Evolutionary conservation across 2,888 invertebrate genomes (phyloP).

Genomic region (Brenthis ino): DNA sequence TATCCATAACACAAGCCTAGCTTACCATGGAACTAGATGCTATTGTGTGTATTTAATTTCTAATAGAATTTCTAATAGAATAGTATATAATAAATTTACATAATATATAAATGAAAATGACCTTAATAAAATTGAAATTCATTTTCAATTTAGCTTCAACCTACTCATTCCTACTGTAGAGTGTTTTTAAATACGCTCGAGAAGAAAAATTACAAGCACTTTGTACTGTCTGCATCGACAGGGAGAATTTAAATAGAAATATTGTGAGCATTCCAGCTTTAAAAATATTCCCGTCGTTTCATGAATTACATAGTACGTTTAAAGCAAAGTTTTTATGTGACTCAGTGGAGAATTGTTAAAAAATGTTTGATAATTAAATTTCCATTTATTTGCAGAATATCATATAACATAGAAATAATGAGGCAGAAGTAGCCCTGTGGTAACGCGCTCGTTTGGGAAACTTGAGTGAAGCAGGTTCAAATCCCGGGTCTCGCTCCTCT

Average conservation of each 20-base stretch:
- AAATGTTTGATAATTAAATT: background rate
- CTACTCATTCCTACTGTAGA: background rate
- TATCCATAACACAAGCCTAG: too few species aligned
- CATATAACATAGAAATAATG: too few species aligned
- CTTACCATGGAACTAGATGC: too few species aligned
- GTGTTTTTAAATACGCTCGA: constrained; percentile 8
- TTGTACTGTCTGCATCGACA: constrained; percentile 18
- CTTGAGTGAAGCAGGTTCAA: too few species aligned
- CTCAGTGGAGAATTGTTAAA: background rate
- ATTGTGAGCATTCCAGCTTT: constrained; percentile 13
- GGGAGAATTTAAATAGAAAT: constrained; percentile 14
- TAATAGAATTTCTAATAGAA: too few species aligned
- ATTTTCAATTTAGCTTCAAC: background rate
- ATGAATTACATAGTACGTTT: background rate
- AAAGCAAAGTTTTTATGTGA: background rate
- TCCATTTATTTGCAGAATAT: too few species aligned
- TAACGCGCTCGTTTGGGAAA: too few species aligned
- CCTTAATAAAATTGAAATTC: background rate
- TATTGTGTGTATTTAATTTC: too few species aligned
- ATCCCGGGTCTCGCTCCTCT: too few species aligned
- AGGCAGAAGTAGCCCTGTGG: too few species aligned
- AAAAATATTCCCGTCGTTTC: constrained; percentile 8
- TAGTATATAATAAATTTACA: background rate
- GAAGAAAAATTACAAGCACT: constrained; percentile 15
- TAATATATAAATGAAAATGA: background rate